Percentiles rank a stretch among this genome's conserved stretches.
Evolutionary conservation across 2,888 invertebrate species (phyloP).

Genomic region (Cryptops parisi): DNA sequence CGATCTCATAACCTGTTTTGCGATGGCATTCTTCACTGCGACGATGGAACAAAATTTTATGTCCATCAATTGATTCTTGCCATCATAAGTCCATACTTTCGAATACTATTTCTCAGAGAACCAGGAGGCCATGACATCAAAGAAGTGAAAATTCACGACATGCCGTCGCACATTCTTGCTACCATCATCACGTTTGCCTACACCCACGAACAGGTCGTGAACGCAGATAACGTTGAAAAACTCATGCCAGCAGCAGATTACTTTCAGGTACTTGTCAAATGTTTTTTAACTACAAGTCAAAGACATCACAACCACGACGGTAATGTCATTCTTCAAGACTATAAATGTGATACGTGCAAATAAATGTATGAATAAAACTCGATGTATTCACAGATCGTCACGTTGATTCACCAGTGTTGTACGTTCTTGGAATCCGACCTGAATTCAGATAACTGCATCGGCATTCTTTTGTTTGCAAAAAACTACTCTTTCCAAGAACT

Average conservation of each 20-base stretch:
- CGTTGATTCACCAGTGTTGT: constrained; percentile 54
- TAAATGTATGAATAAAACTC: no score
- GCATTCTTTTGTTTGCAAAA: constrained; percentile 52
- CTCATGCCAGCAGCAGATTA: constrained; percentile 55
- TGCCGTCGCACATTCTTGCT: constrained; percentile 38
- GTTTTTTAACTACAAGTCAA: no score
- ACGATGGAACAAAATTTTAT: constrained; percentile 44
- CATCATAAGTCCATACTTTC: constrained; percentile 57
- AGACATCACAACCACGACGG: no score
- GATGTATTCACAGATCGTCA: constrained; percentile 25
- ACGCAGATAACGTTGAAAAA: constrained; percentile 50
- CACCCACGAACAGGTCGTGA: constrained; percentile 49
- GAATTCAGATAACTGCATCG: constrained; percentile 50
- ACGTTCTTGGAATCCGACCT: constrained; percentile 48
- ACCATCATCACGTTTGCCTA: constrained; percentile 60
- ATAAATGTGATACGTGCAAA: no score
- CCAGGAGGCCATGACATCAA: constrained; percentile 43
- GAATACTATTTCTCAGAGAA: constrained; percentile 53
- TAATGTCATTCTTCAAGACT: no score
- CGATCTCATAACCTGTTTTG: constrained; percentile 41
- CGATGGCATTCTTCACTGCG: constrained; percentile 51
- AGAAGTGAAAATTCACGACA: constrained; percentile 42
- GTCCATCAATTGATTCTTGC: constrained; percentile 56
- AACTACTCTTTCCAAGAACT: constrained; percentile 54
- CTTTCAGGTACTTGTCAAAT: no score